Base-by-base conservation (phyloP, 2,888 invertebrate species). In the Caenorhabditis sp. region DNA sequence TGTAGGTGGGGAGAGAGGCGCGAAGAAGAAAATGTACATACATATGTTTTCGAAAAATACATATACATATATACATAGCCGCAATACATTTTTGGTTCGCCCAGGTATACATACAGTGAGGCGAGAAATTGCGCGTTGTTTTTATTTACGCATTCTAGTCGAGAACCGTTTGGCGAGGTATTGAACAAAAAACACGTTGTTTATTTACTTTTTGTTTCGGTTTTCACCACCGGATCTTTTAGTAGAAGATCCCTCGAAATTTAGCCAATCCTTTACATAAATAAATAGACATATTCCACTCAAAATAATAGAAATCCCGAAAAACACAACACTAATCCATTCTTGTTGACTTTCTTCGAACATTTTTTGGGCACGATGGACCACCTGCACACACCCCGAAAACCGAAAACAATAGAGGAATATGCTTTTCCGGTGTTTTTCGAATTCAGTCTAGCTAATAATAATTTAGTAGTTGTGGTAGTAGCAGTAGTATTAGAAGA, bases 301-400 rank as follows among this genome's bases (percentile, higher is more conserved):
- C 37, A 50, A 60, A 19, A 63, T n/a, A 21, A 55, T 19, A 31
- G 23, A 36, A 24, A 26, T 21, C 37, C 5, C 36, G 49, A 43
- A 14, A 37, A 17, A 24, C 24, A 43, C 23, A 50, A 62, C 21
- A 43, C 59, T 63, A 67, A 62, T 58, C 61, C 53, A 43, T 36
- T 51, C 67, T 67, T 67, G 67, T 58, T 60, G 57, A 66, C 60
- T 66, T 55, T 59, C 27, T 60, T 62, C 62, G n/a, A n/a, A n/a
- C n/a, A n/a, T n/a, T n/a, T n/a, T n/a, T 60, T 55, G 64, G 69
- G 61, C 64, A 10, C 14, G 43, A 43, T 43, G 43, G 43, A 43
- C 43, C 69, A 69, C 62, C 69, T 69, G 69, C 65, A 61, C 43
- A 31, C 31, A n/a, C 31, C 31, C 31, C 31, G 10, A 31, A 31